Conservation (phyloP, 1,140 invertebrate genomes). For the Dendrolimus kikuchii region DNA sequence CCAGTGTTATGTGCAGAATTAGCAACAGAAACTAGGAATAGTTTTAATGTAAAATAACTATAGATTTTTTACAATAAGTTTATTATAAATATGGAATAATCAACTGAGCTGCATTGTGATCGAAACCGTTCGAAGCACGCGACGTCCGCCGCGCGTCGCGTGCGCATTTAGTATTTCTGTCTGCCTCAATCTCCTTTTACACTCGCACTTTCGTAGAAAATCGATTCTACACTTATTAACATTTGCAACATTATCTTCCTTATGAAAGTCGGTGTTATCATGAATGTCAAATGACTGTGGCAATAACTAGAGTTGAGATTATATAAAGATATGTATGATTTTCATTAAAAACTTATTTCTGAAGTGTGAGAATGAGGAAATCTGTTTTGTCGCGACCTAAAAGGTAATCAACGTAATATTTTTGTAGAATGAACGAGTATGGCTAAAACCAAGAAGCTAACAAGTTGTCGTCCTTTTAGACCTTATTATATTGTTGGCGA, state of each 20-base stretch:
- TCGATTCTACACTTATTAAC: background rate
- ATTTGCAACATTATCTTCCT: too few relatives aligned
- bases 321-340: conserved; percentile 9
- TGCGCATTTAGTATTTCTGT: conserved; percentile 30
- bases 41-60: conserved; percentile 55
- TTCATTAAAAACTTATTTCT: background rate
- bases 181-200: conserved; percentile 22
- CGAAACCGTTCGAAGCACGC: conserved; percentile 32
- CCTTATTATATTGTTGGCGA: conserved; percentile 26
- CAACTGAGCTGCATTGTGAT: conserved; percentile 68
- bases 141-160: conserved; percentile 13
- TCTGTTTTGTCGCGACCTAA: too few relatives aligned
- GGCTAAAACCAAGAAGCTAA: too few relatives aligned
- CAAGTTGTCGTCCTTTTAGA: conserved; percentile 8
- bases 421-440: too few relatives aligned
- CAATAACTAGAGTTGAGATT: conserved; percentile 23
- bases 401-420: too few relatives aligned
- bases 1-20: conserved; percentile 5
- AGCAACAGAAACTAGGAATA: conserved; percentile 18
- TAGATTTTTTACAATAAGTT: conserved; percentile 68
- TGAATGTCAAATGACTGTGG: conserved; percentile 26
- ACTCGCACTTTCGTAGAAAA: conserved; percentile 29
- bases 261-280: conserved; percentile 4
- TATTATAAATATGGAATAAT: conserved; percentile 42
- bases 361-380: too few relatives aligned